Conservation (phyloP, 2,888 invertebrate species). For the Dynastes grantii region DNA sequence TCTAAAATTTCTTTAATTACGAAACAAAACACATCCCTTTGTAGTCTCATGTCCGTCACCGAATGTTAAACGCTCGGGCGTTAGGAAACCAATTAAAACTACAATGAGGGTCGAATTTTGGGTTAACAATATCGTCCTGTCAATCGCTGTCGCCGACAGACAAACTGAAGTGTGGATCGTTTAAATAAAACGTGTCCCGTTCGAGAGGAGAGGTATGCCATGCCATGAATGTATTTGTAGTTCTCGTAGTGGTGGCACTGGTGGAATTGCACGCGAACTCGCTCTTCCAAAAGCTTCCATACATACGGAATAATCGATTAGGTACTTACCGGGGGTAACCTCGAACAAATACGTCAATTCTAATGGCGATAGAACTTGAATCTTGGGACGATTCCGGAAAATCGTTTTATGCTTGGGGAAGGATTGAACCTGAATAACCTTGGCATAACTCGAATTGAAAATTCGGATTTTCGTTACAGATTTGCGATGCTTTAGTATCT, state of each 20-base stretch:
- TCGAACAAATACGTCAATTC: constrained; percentile 24
- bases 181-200: constrained; percentile 41
- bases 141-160: constrained; percentile 39
- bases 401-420: too few relatives aligned
- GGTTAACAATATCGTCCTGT: constrained; percentile 39
- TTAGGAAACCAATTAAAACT: constrained; percentile 41
- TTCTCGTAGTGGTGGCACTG: too few relatives aligned
- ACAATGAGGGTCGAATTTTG: constrained; percentile 41
- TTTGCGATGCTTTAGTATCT: too few relatives aligned
- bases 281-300: background rate
- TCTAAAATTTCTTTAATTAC: constrained; percentile 11
- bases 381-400: background rate
- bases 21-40: constrained; percentile 18
- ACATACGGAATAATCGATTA: constrained; percentile 37
- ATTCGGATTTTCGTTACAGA: constrained; percentile 14
- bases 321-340: constrained; percentile 26
- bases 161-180: constrained; percentile 37
- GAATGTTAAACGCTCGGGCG: constrained; percentile 1
- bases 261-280: background rate
- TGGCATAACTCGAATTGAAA: constrained; percentile 11
- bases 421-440: too few relatives aligned
- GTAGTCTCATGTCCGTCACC: background rate
- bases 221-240: too few relatives aligned
- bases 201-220: background rate
- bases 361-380: background rate